These are phyloP conservation scores for Babylonia areolata DNA, from an alignment of 1,140 invertebrate species.

Conservation along the genomic window DNA sequence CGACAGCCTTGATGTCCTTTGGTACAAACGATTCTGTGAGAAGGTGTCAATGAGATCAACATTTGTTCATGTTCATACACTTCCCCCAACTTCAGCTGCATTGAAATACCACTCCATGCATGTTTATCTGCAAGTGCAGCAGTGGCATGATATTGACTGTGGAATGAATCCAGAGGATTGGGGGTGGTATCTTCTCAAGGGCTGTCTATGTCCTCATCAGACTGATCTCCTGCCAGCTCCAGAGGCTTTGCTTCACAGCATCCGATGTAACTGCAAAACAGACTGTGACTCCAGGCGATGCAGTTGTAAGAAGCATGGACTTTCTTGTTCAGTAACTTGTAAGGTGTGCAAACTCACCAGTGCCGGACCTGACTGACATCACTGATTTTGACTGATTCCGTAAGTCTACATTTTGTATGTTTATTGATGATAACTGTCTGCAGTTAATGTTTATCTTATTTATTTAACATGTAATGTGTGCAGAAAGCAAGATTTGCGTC, in stretches of 20 bases:
- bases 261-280: neutral
- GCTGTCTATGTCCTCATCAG: neutral
- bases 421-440: too few relatives aligned
- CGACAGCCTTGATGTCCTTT: neutral
- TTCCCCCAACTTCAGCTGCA: slow-evolving; percentile 20
- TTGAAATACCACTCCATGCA: neutral
- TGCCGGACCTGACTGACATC: neutral
- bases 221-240: neutral
- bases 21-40: neutral
- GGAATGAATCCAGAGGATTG: neutral
- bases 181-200: neutral
- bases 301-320: neutral
- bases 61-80: slow-evolving; percentile 13
- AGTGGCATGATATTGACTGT: neutral
- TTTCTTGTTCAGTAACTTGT: neutral
- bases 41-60: neutral
- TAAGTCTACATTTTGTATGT: too few relatives aligned
- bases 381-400: too few relatives aligned
- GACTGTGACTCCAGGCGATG: too few relatives aligned
- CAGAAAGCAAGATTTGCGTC: too few relatives aligned
- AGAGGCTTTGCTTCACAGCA: neutral
- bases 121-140: too few relatives aligned
- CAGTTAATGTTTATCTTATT: too few relatives aligned
- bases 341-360: neutral
- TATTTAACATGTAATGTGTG: too few relatives aligned